Evolutionary conservation across 2,888 invertebrate genomes (phyloP), one percentile per base, ranked within the genome.

Genomic region (Tuta absoluta): DNA sequence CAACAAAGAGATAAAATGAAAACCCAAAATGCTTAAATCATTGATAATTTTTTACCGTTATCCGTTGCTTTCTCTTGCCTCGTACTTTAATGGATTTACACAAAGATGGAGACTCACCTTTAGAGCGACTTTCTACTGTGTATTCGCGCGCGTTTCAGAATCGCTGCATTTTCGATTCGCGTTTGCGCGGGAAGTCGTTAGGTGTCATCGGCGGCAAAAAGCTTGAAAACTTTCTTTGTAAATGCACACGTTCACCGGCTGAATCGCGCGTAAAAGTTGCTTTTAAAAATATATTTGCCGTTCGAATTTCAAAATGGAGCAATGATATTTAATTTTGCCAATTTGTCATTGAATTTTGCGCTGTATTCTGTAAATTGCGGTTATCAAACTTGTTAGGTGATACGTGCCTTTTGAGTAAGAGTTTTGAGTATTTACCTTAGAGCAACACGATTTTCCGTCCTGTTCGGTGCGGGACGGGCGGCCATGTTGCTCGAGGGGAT

Each of bases 101-200:
- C n/a, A n/a, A 17, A 33, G 28, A 56, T 33, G 56, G 56, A 56
- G 33, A 17, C 2, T 5, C 14, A 56, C 33, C 56, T 56, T 56
- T 33, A 56, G 12, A 14, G 23, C 21, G 17, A 24, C 56, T 45
- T 11, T 17, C 56, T 19, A 14, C 17, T 21, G 49, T 37, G 19
- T 21, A 49, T 61, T 33, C 49, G 11, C 61, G 49, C 60, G 60
- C 14, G 77, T 81, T 80, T 81, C 75, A 72, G 74, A 83, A 80
- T 77, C 75, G 82, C 77, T 80, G 80, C 81, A 81, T 80, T 84
- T 78, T 75, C 74, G 74, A 56, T 73, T 74, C 73, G 75, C 78
- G 82, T 84, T 85, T 84, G 78, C 74, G 68, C 78, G 79, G 82
- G 81, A 85, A 84, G 82, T 86, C 82, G 86, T 87, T 86, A 85